phyloP scores from a whole-genome alignment of 2,113 vertebrate species.

The Microcebus tavaratra region DNA sequence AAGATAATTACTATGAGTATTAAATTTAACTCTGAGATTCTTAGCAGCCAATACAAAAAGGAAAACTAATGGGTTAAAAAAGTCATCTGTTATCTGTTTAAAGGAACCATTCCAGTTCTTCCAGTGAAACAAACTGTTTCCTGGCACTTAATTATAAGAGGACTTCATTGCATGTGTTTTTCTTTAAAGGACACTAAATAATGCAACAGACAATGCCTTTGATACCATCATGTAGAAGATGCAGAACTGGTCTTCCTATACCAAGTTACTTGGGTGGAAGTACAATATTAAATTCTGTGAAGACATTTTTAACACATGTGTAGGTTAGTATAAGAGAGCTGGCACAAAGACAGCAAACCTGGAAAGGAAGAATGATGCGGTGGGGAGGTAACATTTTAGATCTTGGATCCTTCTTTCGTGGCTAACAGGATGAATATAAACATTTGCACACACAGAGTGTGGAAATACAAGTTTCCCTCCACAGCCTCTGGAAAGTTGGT shows the following conservation, averaged over 20 bases:
- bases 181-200: conserved; percentile 13
- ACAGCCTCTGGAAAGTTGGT: neutral
- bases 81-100: neutral
- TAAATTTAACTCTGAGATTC: neutral
- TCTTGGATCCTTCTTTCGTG: neutral
- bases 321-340: neutral
- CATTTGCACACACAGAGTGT: neutral
- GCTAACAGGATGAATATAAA: neutral
- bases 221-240: neutral
- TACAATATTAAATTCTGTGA: neutral
- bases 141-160: neutral
- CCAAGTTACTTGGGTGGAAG: neutral
- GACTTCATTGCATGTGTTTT: neutral
- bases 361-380: neutral
- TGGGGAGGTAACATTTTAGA: neutral
- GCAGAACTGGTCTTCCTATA: neutral
- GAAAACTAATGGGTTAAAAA: neutral
- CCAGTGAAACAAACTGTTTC: conserved; percentile 32
- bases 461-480: neutral
- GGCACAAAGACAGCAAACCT: neutral
- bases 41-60: neutral
- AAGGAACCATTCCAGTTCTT: neutral
- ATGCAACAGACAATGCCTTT: neutral
- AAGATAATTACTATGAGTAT: neutral
- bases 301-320: neutral